Conservation (phyloP, 2,113 vertebrate species). For the Seriola rivoliana region DNA sequence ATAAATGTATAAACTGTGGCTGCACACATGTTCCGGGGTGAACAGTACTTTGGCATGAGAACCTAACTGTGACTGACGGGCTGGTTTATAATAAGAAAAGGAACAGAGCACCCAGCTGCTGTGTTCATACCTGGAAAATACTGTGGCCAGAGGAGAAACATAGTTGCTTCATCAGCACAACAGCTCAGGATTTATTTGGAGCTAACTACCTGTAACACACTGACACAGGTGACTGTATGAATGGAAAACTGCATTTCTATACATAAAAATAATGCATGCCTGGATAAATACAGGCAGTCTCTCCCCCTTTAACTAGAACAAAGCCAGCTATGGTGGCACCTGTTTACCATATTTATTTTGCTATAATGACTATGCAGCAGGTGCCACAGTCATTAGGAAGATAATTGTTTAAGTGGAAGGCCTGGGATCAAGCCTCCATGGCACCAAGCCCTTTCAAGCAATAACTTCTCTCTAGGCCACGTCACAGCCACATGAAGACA, state of each 20-base stretch:
- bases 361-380: constrained; percentile 30
- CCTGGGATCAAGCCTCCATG: neutral
- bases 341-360: constrained; percentile 41
- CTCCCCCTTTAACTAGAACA: constrained; percentile 31
- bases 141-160: constrained; percentile 36
- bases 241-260: constrained; percentile 34
- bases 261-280: constrained; percentile 2
- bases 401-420: constrained; percentile 19
- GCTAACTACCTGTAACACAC: constrained; percentile 42
- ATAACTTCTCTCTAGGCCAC: neutral
- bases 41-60: constrained; percentile 10
- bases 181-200: constrained; percentile 41
- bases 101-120: constrained; percentile 28
- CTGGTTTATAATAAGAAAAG: constrained; percentile 4
- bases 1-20: neutral
- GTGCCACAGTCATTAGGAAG: constrained; percentile 29
- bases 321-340: constrained; percentile 23
- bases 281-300: constrained; percentile 22
- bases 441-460: neutral
- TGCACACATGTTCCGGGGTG: neutral
- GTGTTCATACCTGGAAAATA: constrained; percentile 9
- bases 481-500: constrained; percentile 5
- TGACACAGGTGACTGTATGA: constrained; percentile 22
- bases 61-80: constrained; percentile 1
- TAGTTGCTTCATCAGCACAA: constrained; percentile 26